Conservation (phyloP, 2,888 invertebrate species). For the Nomada hirtipes region DNA sequence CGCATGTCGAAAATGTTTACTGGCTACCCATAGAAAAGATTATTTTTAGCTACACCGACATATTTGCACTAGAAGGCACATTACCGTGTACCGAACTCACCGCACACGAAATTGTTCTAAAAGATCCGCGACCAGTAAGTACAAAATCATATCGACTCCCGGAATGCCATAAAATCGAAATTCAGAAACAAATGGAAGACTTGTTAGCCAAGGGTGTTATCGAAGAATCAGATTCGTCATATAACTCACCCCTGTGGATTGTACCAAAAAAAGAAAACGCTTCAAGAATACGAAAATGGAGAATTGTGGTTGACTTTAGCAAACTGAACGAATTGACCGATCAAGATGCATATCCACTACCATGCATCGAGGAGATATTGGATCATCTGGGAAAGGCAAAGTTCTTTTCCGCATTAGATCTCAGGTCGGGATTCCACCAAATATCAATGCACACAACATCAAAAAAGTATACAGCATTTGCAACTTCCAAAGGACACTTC, state of each 20-base stretch:
- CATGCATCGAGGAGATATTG: background rate
- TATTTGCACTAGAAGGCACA: background rate
- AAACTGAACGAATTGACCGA: background rate
- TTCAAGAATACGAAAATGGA: slow-evolving; percentile 21
- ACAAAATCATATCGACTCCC: slow-evolving; percentile 2
- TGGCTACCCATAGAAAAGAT: slow-evolving; percentile 1
- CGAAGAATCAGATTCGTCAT: background rate
- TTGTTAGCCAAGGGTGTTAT: slow-evolving; percentile 19
- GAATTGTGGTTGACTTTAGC: slow-evolving; percentile 23
- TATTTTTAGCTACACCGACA: background rate
- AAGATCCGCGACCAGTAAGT: background rate
- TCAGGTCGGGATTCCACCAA: too few relatives aligned
- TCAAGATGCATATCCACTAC: slow-evolving; percentile 32
- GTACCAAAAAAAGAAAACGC: slow-evolving; percentile 23
- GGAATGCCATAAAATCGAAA: slow-evolving; percentile 26
- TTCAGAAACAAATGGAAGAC: slow-evolving; percentile 3
- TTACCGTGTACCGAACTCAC: background rate
- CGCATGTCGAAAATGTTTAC: background rate
- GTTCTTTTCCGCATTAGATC: too few relatives aligned
- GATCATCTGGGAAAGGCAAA: too few relatives aligned
- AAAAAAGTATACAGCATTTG: too few relatives aligned
- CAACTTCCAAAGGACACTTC: too few relatives aligned
- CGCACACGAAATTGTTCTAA: background rate
- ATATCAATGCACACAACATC: too few relatives aligned
- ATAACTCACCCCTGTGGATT: slow-evolving; percentile 15